Base-by-base conservation (phyloP, 2,797 vertebrate species). In the Aldrovandia affinis region DNA sequence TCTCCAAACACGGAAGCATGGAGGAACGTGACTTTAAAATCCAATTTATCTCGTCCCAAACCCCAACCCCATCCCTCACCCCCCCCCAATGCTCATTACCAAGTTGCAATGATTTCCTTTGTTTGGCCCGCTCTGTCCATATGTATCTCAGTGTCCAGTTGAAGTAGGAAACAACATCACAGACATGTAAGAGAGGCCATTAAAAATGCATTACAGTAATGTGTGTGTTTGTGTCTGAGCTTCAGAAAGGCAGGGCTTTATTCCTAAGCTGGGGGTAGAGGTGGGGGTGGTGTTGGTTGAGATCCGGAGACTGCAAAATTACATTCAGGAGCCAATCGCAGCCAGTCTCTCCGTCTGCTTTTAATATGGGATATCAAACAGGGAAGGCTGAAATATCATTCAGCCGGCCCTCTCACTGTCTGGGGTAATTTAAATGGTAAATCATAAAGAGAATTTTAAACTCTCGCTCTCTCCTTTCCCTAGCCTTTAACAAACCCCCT, bases 351-450 rank as follows among this genome's bases (percentile, higher is more conserved):
- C 90, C 87, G 88, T 90, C 88, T 89, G 90, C 91, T 91, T 92
- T 93, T 95, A 90, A 95, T 91, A 95, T 92, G 88, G 94, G 95
- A 96, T 95, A 93, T 63, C 89, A 94, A 94, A 96, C 95, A 92
- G 28, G 90, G 92, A 92, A 93, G 94, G 93, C 93, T 94, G 86
- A 90, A 90, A 92, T 93, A 94, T 94, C 89, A 93, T 88, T 89
- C 92, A 87, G 91, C 91, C 87, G 91, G 85, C 90, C 90, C 90
- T 88, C 87, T 90, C 89, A 86, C 93, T 94, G 93, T 93, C 93
- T 92, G 90, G 92, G 91, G 91, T 95, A 94, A 96, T 96, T 95
- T 95, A 96, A 96, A 94, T 91, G 92, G 93, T 93, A 94, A 94
- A 94, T 92, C 93, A 93, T 92, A 90, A 89, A 94, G 92, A 96